Base-by-base conservation (phyloP, 2,888 invertebrate genomes). In the Colletes collaris region DNA sequence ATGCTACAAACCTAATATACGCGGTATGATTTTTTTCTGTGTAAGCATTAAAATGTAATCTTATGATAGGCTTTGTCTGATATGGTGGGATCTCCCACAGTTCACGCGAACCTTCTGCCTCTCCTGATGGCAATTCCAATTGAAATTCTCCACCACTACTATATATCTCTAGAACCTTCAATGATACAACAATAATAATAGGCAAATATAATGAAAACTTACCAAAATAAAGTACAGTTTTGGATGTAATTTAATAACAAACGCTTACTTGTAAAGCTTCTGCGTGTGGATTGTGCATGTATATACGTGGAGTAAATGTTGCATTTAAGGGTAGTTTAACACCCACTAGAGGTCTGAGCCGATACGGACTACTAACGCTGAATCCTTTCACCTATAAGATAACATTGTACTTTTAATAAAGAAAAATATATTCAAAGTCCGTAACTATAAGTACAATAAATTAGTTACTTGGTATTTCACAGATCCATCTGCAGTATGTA, bases 401-500 rank as follows among this genome's bases (percentile, higher is more conserved):
- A 60, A 5, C 40, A 65, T 27, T 7, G 10, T 19, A 46, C 16
- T 56, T 52, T 64, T 50, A 35, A 68, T 53, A 40, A 27, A 53
- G 2, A 63, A 49, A 67, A 71, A 53, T 56, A 62, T 53, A 73
- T 69, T 65, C 46, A 56, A 40, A 10, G 40, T 58, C 58, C 10
- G 4, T 11, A 6, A 53, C 19, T 62, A 72, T 40, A 66, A 56
- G 65, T 60, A 50, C 50, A 46, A 60, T 52, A 10, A 79, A 59
- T 62, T 65, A 35, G 1, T 93, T 93, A 97, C 97, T 91, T 96
- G 95, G 93, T 98, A 97, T 93, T 97, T 97, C 92, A 97, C 96
- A 87, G 97, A 96, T 84, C 99, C 99, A 93, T 97, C 96, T 79
- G 98, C 98, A 52, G 99, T 99, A 94, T 99, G 98, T 91, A 99